phyloP scores from a whole-genome alignment of 2,888 invertebrate genomes.

The Cepaea hortensis region DNA sequence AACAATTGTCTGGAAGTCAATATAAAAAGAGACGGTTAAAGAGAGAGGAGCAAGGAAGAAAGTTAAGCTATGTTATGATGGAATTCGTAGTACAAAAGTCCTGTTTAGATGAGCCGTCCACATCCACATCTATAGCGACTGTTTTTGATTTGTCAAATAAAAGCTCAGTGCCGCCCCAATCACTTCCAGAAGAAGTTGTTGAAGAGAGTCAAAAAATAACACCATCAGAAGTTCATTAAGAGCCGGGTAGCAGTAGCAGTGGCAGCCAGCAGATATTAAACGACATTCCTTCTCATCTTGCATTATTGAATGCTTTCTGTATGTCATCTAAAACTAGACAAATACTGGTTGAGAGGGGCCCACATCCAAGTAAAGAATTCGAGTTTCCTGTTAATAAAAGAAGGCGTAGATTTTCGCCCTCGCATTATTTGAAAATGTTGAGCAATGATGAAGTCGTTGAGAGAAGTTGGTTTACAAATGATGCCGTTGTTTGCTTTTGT shows the following conservation, averaged over 20 bases:
- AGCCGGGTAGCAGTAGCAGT: slow-evolving; percentile 1
- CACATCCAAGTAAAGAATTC: not conserved
- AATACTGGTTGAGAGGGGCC: not conserved
- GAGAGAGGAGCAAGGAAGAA: not conserved
- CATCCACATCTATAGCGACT: not conserved
- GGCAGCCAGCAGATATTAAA: not conserved
- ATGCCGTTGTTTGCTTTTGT: too few relatives aligned
- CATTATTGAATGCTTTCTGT: slow-evolving; percentile 6
- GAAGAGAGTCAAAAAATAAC: not conserved
- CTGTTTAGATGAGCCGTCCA: not conserved
- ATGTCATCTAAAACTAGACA: not conserved
- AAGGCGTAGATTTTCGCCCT: too few relatives aligned
- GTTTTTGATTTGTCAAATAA: not conserved
- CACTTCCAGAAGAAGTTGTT: not conserved
- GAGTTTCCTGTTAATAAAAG: too few relatives aligned
- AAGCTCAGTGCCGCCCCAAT: not conserved
- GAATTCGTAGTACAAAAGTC: slow-evolving; percentile 3
- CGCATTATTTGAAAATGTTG: too few relatives aligned
- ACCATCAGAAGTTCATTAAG: slow-evolving; percentile 14
- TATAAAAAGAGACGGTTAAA: not conserved
- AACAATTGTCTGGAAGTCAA: not conserved
- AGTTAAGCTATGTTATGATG: not conserved
- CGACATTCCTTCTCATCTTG: not conserved
- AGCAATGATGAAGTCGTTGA: too few relatives aligned
- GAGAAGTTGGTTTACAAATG: too few relatives aligned